Percentiles rank a stretch among this genome's conserved stretches.
Conservation (phyloP, 2,888 invertebrate genomes). For the Rhopalosiphum nymphaeae region DNA sequence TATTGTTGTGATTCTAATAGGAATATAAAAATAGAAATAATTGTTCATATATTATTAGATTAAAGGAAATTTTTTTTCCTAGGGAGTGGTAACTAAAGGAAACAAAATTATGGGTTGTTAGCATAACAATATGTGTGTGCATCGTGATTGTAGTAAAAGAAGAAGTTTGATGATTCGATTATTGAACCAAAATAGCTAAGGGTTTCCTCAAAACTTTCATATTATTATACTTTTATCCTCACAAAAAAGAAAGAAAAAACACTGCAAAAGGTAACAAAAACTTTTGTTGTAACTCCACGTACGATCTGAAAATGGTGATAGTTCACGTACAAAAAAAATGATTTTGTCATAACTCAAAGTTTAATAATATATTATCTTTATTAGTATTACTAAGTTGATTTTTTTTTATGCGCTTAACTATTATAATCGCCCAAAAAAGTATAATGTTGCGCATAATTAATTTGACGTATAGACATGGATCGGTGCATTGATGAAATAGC, state of each 20-base stretch:
- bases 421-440: background rate
- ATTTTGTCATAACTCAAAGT: background rate
- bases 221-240: background rate
- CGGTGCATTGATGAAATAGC: background rate
- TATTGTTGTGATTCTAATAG: background rate
- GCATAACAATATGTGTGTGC: background rate
- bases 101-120: background rate
- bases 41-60: background rate
- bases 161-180: background rate
- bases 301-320: background rate
- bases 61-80: background rate
- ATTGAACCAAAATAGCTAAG: background rate
- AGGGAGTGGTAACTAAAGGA: background rate
- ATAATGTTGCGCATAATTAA: background rate
- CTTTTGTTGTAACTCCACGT: background rate
- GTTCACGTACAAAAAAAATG: background rate
- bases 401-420: background rate
- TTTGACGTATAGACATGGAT: background rate
- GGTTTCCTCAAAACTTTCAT: background rate
- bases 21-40: background rate
- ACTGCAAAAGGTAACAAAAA: background rate
- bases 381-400: background rate
- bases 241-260: background rate
- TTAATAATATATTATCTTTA: background rate
- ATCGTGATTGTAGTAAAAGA: background rate